phyloP scores from a whole-genome alignment of 2,113 vertebrate species.

The Salminus brasiliensis region DNA sequence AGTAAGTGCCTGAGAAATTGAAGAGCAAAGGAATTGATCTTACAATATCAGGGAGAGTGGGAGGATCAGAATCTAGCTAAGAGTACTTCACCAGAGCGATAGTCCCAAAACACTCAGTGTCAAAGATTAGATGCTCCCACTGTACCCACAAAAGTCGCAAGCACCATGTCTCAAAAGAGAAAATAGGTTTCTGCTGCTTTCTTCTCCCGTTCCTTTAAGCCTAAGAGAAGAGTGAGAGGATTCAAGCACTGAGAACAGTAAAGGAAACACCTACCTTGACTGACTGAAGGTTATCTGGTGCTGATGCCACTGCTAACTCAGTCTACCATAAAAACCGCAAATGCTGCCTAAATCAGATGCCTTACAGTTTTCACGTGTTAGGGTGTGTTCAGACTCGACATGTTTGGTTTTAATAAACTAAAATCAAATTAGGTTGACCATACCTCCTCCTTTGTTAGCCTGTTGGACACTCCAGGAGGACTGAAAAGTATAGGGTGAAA shows the following conservation, averaged over 20 bases:
- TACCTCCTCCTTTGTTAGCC: no score
- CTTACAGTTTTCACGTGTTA: no score
- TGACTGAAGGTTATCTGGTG: no score
- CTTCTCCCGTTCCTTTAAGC: not conserved
- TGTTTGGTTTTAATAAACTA: no score
- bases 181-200: conserved; percentile 2
- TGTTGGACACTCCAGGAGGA: no score
- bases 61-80: conserved; percentile 4
- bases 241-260: not conserved
- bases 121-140: conserved; percentile 12
- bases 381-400: no score
- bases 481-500: no score
- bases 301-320: no score
- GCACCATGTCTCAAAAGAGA: conserved; percentile 1
- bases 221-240: not conserved
- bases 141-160: not conserved
- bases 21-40: conserved; percentile 22
- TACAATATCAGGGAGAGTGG: not conserved
- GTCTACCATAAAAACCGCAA: no score
- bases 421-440: no score
- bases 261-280: no score
- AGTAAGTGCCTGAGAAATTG: not conserved
- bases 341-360: no score
- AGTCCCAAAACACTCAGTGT: conserved; percentile 2
- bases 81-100: conserved; percentile 1